These are phyloP conservation scores for Phaethornis superciliosus DNA, from an alignment of 2,113 vertebrate genomes.

Conservation along the genomic window DNA sequence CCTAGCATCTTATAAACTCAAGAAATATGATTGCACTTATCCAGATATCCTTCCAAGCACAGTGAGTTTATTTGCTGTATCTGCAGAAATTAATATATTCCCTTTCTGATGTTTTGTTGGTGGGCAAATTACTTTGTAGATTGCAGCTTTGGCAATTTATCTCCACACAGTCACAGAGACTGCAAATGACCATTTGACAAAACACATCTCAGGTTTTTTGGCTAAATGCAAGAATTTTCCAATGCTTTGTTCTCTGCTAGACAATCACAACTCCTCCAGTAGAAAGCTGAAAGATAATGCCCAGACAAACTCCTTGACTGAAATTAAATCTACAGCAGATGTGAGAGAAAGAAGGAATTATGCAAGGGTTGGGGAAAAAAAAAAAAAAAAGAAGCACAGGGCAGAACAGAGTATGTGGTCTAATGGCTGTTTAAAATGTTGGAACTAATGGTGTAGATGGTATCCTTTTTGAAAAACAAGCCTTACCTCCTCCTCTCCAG, in stretches of 20 bases:
- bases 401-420: not conserved
- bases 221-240: not conserved
- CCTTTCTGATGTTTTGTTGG: conserved; percentile 14
- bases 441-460: not conserved
- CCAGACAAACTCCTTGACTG: not conserved
- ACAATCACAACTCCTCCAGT: not conserved
- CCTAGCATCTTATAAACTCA: conserved; percentile 19
- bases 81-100: conserved; percentile 24
- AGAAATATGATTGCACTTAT: not conserved
- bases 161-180: not conserved
- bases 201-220: not conserved
- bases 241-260: not conserved
- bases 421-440: not conserved
- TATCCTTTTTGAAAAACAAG: not conserved
- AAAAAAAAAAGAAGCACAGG: not conserved
- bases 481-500: not conserved
- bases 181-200: conserved; percentile 10
- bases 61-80: not conserved
- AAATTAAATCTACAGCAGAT: not conserved
- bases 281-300: not conserved
- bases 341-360: not conserved
- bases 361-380: not conserved
- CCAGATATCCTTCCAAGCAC: conserved; percentile 1
- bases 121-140: conserved; percentile 3
- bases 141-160: not conserved